phyloP scores from a whole-genome alignment of 2,888 invertebrate species.

The Euzophera pinguis region DNA sequence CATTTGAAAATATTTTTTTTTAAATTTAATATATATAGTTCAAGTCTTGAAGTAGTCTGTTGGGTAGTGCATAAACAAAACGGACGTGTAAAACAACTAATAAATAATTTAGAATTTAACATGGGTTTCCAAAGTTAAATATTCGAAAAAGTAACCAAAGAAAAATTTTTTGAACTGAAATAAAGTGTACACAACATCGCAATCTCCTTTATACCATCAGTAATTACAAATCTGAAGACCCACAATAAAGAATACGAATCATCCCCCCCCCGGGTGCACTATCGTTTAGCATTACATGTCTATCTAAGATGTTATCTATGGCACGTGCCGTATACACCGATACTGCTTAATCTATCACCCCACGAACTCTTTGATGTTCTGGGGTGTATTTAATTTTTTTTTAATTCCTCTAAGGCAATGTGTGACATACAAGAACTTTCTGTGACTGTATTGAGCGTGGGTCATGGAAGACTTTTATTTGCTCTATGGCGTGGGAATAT shows the following conservation, averaged over 20 bases:
- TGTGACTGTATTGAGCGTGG: no score
- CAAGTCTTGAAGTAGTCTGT: no score
- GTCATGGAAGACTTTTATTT: no score
- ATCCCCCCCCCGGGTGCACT: conserved; percentile 46
- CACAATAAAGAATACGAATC: conserved; percentile 36
- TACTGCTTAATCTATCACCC: conserved; percentile 68
- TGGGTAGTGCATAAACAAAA: no score
- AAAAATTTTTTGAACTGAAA: neutral
- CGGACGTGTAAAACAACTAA: no score
- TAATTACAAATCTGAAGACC: conserved; percentile 32
- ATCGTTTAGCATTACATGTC: conserved; percentile 42
- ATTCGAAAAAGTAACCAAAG: no score
- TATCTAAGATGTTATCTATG: conserved; percentile 47
- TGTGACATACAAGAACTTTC: no score
- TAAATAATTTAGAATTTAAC: no score
- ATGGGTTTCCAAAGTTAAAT: no score
- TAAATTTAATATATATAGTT: no score
- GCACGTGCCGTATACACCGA: conserved; percentile 58
- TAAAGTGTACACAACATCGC: neutral
- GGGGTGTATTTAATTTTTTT: conserved; percentile 22
- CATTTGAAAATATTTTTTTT: no score
- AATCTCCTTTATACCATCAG: conserved; percentile 20
- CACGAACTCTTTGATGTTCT: conserved; percentile 62
- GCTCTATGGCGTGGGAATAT: no score
- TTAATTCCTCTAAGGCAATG: conserved; percentile 17